Base-by-base conservation (phyloP, 1,140 invertebrate species). In the Temnothorax nylanderi region DNA sequence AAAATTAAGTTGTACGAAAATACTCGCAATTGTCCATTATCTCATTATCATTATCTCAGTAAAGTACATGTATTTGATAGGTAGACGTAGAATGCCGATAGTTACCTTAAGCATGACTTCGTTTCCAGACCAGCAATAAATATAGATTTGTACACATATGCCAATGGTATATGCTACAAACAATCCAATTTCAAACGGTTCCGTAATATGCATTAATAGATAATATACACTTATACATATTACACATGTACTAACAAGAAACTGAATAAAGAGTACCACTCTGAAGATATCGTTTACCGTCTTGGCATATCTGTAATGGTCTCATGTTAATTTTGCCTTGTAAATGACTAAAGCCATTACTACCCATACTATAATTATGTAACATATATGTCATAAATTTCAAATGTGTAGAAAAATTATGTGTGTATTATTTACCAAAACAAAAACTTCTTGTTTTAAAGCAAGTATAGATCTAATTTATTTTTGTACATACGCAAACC, bases 91-190 rank as follows among this genome's bases (percentile, higher is more conserved):
- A 44, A 10, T 26, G 7, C 3, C 4, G 5, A 67, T 47, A 13
- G 2, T 67, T 67, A 92, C 90, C 69, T 92, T 82, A 16, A 75
- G n/a, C 7, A 69, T 87, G 0, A 91, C 67, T 80, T 91, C 82
- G 34, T 90, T 88, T n/a, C 90, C 91, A n/a, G 86, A 91, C 64
- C 87, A 91, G 58, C 89, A 90, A 56, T 88, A 92, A 26, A 90
- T 13, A 62, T 88, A 92, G 21, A 86, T 91, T 72, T 92, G 87
- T 10, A 88, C 2, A 10, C 88, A 67, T 62, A 87, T 90, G 16
- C 72, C 69, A 11, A 56, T 62, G n/a, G n/a, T n/a, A n/a, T n/a
- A n/a, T n/a, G n/a, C n/a, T n/a, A n/a, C n/a, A n/a, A n/a, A n/a
- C 69, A 11, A 56, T 62, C 76, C 21, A 41, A 87, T 85, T 47